Percentiles rank a stretch among this genome's conserved stretches.
Conservation (phyloP, 2,888 invertebrate species). For the Euphydryas editha region DNA sequence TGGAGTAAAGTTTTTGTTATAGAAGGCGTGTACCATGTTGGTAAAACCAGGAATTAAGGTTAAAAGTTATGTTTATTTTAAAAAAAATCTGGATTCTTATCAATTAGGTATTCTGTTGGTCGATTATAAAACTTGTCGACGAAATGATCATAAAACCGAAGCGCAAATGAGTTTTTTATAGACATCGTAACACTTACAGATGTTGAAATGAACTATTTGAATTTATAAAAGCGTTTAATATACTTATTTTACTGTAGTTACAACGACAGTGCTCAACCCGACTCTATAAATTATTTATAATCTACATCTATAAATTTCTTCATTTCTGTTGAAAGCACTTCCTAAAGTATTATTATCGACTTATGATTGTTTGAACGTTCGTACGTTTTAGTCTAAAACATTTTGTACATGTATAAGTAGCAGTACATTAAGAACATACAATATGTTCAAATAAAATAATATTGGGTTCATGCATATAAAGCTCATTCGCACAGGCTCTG, state of each 20-base stretch:
- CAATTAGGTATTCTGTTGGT: constrained; percentile 48
- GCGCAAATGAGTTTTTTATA: constrained; percentile 73
- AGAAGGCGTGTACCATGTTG: constrained; percentile 65
- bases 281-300: no score
- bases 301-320: not conserved
- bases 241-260: constrained; percentile 56
- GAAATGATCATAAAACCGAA: constrained; percentile 65
- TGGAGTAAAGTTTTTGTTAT: constrained; percentile 75
- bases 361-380: not conserved
- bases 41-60: constrained; percentile 70
- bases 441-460: constrained; percentile 10
- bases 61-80: constrained; percentile 62
- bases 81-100: constrained; percentile 48
- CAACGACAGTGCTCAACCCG: constrained; percentile 41
- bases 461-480: constrained; percentile 8
- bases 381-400: not conserved
- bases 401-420: no score
- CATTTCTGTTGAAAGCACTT: not conserved
- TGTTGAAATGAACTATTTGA: constrained; percentile 71
- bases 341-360: not conserved
- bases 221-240: constrained; percentile 72
- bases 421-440: not conserved
- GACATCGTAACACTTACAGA: constrained; percentile 69
- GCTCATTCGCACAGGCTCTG: constrained; percentile 49
- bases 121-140: constrained; percentile 42